Evolutionary conservation across 2,888 invertebrate genomes (phyloP), one percentile per base, ranked within the genome.

Genomic region (Trichopria drosophilae): DNA sequence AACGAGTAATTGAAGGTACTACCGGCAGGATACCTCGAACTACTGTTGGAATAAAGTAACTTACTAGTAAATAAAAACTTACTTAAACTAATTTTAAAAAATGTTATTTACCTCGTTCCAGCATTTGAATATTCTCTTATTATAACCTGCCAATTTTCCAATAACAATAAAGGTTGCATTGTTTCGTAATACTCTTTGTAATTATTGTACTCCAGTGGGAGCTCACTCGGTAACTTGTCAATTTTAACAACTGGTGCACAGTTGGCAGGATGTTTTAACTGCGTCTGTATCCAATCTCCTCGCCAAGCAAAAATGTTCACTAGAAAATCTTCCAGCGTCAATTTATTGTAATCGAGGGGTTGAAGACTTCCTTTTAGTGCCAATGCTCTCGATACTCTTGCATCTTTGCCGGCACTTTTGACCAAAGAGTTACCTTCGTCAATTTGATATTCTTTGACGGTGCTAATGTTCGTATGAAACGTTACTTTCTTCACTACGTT

Each of bases 261-360:
- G n/a, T n/a, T n/a, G n/a, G n/a, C n/a, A n/a, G n/a, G n/a, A n/a
- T n/a, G n/a, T n/a, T n/a, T n/a, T n/a, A n/a, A n/a, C n/a, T n/a
- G n/a, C n/a, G 36, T 19, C 16, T 16, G 72, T 78, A 88, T 66
- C 87, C 87, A 88, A 19, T 79, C 76, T 6, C 85, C 82, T 62
- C 83, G 82, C 88, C 87, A 88, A 2, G 46, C 62, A 4, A 86
- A 76, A 55, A 87, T 80, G 55, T 79, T 78, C 55, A 79, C 73
- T 19, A 84, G 69, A 9, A 82, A 80, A 32, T 80, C 73, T 55
- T 73, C 68, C 6, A 66, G 37, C 36, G 39, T 53, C 13, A 52
- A 23, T 22, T 52, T 42, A 9, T 28, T 15, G 10, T 23, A 2
- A 39, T 41, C 51, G 18, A 28, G 15, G n/a, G n/a, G n/a, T n/a